These are phyloP conservation scores for Yponomeuta malinellus DNA, from an alignment of 2,888 invertebrate species.

Conservation along the genomic window DNA sequence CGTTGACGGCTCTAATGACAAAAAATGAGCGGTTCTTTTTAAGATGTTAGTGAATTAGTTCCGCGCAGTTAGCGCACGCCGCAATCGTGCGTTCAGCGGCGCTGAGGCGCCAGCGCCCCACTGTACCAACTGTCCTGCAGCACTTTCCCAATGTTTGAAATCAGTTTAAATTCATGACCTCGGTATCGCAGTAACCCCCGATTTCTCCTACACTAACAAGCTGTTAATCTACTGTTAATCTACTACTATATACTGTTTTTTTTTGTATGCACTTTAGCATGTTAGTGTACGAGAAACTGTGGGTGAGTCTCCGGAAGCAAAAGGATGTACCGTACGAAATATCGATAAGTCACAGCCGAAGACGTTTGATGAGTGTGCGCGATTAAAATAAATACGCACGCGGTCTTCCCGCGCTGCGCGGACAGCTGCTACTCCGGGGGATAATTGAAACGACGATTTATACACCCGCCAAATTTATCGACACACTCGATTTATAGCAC, in stretches of 20 bases:
- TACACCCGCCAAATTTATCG: conserved; percentile 70
- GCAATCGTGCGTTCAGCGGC: conserved; percentile 39
- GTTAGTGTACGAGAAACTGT: too few relatives aligned
- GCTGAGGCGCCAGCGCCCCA: conserved; percentile 41
- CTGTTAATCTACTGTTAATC: too few relatives aligned
- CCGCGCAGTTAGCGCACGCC: conserved; percentile 55
- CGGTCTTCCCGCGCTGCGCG: conserved; percentile 44
- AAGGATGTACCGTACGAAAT: conserved; percentile 47
- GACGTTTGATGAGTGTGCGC: conserved; percentile 49
- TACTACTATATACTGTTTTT: too few relatives aligned
- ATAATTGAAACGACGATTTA: conserved; percentile 74
- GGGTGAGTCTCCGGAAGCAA: conserved; percentile 27
- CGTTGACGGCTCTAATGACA: conserved; percentile 44
- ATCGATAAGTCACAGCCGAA: conserved; percentile 48
- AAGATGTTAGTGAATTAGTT: conserved; percentile 59
- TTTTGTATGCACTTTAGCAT: too few relatives aligned
- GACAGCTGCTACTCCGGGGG: conserved; percentile 66
- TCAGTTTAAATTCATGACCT: conserved; percentile 4
- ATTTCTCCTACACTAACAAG: too few relatives aligned
- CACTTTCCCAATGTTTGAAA: background rate
- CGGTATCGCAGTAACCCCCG: conserved; percentile 14
- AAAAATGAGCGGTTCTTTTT: conserved; percentile 41
- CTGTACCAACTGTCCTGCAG: background rate
- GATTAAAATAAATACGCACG: conserved; percentile 70
- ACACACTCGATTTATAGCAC: conserved; percentile 59